Percentiles rank a stretch among this genome's conserved stretches.
Conservation (phyloP, 2,113 vertebrate genomes). For the Xiphorhynchus elegans region DNA sequence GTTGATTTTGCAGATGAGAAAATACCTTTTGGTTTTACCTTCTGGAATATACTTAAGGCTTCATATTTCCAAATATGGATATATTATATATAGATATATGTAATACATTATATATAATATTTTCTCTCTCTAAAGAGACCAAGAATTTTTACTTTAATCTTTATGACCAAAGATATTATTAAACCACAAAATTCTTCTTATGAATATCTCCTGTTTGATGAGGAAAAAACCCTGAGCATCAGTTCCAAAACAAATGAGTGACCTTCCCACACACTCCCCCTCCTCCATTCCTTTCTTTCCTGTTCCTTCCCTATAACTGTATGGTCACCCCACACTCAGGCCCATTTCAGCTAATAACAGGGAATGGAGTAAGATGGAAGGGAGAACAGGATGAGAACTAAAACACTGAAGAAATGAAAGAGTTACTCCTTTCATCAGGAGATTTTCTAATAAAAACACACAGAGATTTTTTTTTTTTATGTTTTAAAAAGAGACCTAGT, state of each 20-base stretch:
- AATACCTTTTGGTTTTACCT: background rate
- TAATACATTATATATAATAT: too few species aligned
- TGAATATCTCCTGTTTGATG: background rate
- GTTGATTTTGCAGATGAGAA: background rate
- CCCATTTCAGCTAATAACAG: background rate
- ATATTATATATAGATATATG: too few species aligned
- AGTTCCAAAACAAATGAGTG: background rate
- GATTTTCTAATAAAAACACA: background rate
- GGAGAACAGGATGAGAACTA: background rate
- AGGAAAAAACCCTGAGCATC: fast-evolving
- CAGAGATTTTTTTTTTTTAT: background rate
- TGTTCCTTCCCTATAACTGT: background rate
- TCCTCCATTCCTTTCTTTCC: background rate
- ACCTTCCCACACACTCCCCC: background rate
- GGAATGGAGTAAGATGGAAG: background rate
- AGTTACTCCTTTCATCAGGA: background rate
- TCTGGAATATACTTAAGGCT: background rate
- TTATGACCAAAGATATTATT: background rate
- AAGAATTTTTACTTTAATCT: background rate
- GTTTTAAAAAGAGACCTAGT: background rate
- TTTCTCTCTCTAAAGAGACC: background rate
- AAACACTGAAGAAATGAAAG: background rate
- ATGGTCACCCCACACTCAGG: background rate
- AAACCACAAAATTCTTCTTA: background rate
- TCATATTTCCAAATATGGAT: background rate